Evolutionary conservation across 2,888 invertebrate species (phyloP).

Genomic region (Leptinotarsa peninsularis): DNA sequence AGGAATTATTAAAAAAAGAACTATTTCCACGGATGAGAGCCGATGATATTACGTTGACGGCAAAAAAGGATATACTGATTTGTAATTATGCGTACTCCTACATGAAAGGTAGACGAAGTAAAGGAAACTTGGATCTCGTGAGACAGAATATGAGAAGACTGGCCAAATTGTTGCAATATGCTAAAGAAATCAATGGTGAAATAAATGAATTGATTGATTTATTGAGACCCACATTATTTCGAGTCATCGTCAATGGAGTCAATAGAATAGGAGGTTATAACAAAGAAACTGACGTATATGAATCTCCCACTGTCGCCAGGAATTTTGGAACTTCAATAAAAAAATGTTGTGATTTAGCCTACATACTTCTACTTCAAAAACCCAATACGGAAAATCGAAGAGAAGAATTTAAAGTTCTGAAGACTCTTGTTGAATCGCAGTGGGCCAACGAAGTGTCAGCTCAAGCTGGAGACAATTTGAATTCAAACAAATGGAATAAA

Average conservation of each 20-base stretch:
- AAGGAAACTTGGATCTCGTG: constrained; percentile 47
- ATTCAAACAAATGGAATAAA: constrained; percentile 40
- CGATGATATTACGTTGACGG: background rate
- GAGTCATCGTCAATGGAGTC: constrained; percentile 41
- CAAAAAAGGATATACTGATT: constrained; percentile 28
- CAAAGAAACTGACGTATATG: constrained; percentile 44
- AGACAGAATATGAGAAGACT: constrained; percentile 42
- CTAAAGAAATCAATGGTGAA: constrained; percentile 27
- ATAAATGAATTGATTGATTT: constrained; percentile 45
- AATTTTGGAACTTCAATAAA: constrained; percentile 46
- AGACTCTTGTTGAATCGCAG: constrained; percentile 33
- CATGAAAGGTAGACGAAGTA: constrained; percentile 46
- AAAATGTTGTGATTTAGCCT: background rate
- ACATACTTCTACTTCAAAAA: background rate
- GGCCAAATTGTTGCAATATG: constrained; percentile 42
- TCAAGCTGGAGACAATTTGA: constrained; percentile 1
- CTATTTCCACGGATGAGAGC: constrained; percentile 1
- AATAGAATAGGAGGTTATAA: constrained; percentile 48
- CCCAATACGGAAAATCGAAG: background rate
- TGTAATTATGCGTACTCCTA: constrained; percentile 47
- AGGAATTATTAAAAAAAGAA: background rate
- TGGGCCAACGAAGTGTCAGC: constrained; percentile 48
- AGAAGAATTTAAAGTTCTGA: background rate
- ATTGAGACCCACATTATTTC: constrained; percentile 42
- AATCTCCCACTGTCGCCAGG: constrained; percentile 50